A percentile compares a stretch with the other conserved stretches of the same genome.
These are phyloP conservation scores for Callopanchax toddi DNA, from an alignment of 2,113 vertebrate genomes.

Conservation along the genomic window DNA sequence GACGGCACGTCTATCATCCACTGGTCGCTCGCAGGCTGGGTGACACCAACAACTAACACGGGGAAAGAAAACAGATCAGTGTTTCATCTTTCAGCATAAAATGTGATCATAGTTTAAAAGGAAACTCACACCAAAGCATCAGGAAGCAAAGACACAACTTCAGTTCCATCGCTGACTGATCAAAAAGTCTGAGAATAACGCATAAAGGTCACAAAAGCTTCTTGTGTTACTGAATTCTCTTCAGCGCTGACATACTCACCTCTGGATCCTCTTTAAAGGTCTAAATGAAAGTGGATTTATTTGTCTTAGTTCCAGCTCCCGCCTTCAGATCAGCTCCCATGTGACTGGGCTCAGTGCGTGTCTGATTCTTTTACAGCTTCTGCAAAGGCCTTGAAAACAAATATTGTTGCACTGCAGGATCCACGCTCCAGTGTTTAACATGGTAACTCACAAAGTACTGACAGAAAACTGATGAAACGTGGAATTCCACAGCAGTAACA, in stretches of 20 bases:
- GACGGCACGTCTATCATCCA: not conserved
- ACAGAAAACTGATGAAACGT: too few relatives aligned
- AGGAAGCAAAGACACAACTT: constrained; percentile 23
- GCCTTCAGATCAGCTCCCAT: not conserved
- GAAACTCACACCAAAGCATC: constrained; percentile 23
- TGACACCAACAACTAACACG: constrained; percentile 5
- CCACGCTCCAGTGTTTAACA: not conserved
- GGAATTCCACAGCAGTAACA: too few relatives aligned
- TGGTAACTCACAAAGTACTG: too few relatives aligned
- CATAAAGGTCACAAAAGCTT: not conserved
- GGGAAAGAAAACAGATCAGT: not conserved
- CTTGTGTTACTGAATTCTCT: too few relatives aligned
- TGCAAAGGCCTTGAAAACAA: not conserved
- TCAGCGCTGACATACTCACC: too few relatives aligned
- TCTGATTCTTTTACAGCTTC: not conserved
- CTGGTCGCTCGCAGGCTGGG: not conserved
- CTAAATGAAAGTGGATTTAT: too few relatives aligned
- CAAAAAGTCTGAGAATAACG: not conserved
- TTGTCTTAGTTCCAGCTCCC: not conserved
- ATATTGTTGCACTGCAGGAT: constrained; percentile 4
- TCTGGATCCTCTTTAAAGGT: not conserved
- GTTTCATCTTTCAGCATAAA: not conserved
- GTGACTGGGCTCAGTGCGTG: not conserved
- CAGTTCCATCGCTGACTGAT: constrained; percentile 10
- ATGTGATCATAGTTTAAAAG: not conserved